Evolutionary conservation across 2,888 invertebrate genomes (phyloP), one percentile per base, ranked within the genome.

Genomic region (Himalopsyche kuldschensis): DNA sequence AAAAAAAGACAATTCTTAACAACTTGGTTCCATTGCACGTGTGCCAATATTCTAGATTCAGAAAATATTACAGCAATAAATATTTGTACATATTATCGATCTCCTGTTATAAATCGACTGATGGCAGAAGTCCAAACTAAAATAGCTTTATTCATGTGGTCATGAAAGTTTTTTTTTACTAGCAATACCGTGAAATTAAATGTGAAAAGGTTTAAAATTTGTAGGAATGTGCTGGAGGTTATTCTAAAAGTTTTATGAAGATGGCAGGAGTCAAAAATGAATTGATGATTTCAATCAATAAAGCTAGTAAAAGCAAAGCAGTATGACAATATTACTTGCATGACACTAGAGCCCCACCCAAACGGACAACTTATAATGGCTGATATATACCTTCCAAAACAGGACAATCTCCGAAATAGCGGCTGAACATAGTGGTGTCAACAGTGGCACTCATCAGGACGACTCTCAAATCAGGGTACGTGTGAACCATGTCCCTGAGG

Each of bases 391-490:
- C 92, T 91, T 98, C 97, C 87, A 99, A 94, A 0, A 99, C 96
- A 0, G 97, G 97, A 88, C 97, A 97, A 87, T 95, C 93, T 81
- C 96, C 97, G 90, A 99, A 99, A 90, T 99, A 99, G 32, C 95
- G 93, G 0, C 96, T 95, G 90, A 99, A 99, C 2, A 99, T 91
- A 0, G 96, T 94, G 0, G 98, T 98, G 88, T 99, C 99, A 63
- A 99, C 98, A 0, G 99, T 99, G 11, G 99, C 99, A 0, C 99
- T 99, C 99, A 99, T 99, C 41, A 99, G 94, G 81, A 99, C 96
- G 10, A 99, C 94, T 47, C 98, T 93, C 31, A 99, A 90, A 87
- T 99, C 97, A 0, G 98, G 97, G 91, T 97, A 98, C 0, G 95
- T 94, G 86, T 96, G 96, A 1, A 98, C 95, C 98, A 99, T 98